These are phyloP conservation scores for Drosophila virilis DNA, from an alignment of 1,140 invertebrate species.

Conservation along the genomic window DNA sequence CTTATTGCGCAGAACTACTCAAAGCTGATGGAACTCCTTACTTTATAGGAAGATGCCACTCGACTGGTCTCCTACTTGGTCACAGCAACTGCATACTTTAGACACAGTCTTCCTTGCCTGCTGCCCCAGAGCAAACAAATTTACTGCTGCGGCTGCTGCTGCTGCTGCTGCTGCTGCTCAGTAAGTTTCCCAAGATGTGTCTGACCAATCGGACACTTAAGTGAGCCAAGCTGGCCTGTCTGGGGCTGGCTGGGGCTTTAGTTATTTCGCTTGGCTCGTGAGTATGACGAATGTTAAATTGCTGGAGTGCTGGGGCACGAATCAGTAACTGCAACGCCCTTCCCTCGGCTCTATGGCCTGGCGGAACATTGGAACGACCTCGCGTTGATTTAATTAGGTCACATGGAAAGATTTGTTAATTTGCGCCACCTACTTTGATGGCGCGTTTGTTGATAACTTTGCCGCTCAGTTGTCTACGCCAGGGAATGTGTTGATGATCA, in stretches of 20 bases:
- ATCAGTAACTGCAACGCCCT: slow-evolving; percentile 40
- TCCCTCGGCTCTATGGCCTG: neutral
- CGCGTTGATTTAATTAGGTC: slow-evolving; percentile 78
- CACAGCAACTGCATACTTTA: slow-evolving; percentile 25
- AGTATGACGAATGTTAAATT: slow-evolving; percentile 81
- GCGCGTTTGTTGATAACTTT: slow-evolving; percentile 67
- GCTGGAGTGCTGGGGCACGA: slow-evolving; percentile 37
- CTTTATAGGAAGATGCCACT: slow-evolving; percentile 16
- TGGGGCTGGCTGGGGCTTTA: slow-evolving; percentile 33
- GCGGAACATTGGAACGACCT: slow-evolving; percentile 33
- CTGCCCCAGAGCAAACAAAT: slow-evolving; percentile 44
- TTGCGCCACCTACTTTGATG: slow-evolving; percentile 80
- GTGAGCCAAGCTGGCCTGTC: slow-evolving; percentile 13
- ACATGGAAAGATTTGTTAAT: slow-evolving; percentile 82
- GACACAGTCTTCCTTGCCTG: slow-evolving; percentile 29
- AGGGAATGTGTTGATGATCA: slow-evolving; percentile 42
- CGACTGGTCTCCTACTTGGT: slow-evolving; percentile 17
- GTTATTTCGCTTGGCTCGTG: slow-evolving; percentile 67
- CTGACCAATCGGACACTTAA: slow-evolving; percentile 51
- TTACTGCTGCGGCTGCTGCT: slow-evolving; percentile 25
- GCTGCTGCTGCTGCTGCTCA: slow-evolving; percentile 15
- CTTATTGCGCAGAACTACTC: slow-evolving; percentile 28
- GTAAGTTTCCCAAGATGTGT: slow-evolving; percentile 30
- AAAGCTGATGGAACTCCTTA: slow-evolving; percentile 29
- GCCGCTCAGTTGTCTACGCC: slow-evolving; percentile 33